Base-by-base conservation (phyloP, 2,113 vertebrate species). In the Lichenostomus cassidix region DNA sequence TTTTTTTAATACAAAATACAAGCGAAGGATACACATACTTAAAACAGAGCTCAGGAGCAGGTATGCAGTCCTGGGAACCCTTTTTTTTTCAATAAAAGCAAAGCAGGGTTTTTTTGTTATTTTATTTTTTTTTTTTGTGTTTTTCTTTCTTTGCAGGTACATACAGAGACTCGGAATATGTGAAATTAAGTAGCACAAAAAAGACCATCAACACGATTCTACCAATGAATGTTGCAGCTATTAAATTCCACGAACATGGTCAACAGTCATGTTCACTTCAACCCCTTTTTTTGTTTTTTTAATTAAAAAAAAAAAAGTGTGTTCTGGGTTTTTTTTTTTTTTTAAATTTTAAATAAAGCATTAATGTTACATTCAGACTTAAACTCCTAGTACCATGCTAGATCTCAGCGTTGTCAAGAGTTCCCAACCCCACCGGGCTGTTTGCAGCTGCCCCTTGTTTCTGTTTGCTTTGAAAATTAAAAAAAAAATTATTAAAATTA, bases 1-100 rank as follows among this genome's bases (percentile, higher is more conserved):
- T 96, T 95, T 98, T 95, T 97, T 98, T 97, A 98, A 98, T 98
- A 98, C 97, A 98, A 98, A 98, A 98, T 98, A 98, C 98, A 98
- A 98, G 98, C 98, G 76, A 98, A 98, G 97, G 97, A 97, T 97
- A 98, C 97, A 98, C 97, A 96, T 97, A 98, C 82, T 98, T 96
- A 97, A 98, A 98, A 97, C 97, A 97, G 97, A 98, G 98, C 98
- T 98, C 97, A 98, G 97, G 98, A 98, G 96, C 97, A 97, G 98
- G 96, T 96, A 96, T 93, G 92, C 96, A 96, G 97, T 97, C 98
- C 98, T 96, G 87, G 96, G 97, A 97, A 98, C 97, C 97, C 97
- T 73, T 73, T n/a, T n/a, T n/a, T n/a, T 73, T 97, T 97, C 92
- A 91, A 95, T 88, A 94, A 97, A 97, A 97, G 97, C 97, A 98